Evolutionary conservation across 2,797 vertebrate genomes (phyloP).

Genomic region (Manis pentadactyla): DNA sequence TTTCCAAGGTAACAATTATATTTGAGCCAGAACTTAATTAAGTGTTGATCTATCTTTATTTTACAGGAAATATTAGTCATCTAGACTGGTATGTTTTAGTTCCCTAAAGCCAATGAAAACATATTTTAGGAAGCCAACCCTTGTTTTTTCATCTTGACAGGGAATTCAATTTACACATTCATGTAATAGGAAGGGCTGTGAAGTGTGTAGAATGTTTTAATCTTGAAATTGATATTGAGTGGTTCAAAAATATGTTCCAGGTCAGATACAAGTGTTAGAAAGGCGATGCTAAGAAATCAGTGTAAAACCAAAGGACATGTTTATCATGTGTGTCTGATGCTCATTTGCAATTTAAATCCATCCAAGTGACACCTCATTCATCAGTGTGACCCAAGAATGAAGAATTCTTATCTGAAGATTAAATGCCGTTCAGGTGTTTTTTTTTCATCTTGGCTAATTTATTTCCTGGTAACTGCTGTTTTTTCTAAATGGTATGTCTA

Average conservation of each 20-base stretch:
- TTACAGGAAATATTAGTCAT: conserved; percentile 68
- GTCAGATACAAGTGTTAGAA: neutral
- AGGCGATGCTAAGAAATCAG: neutral
- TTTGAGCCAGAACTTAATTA: conserved; percentile 70
- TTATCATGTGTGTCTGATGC: neutral
- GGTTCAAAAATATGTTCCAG: conserved; percentile 51
- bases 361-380: neutral
- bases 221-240: conserved; percentile 10
- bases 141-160: conserved; percentile 49
- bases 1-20: conserved; percentile 73
- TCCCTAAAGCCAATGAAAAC: conserved; percentile 57
- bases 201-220: conserved; percentile 13
- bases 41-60: conserved; percentile 71
- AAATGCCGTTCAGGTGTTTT: neutral
- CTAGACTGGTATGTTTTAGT: neutral
- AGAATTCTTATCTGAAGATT: conserved; percentile 47
- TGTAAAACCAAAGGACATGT: neutral
- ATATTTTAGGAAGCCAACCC: conserved; percentile 66
- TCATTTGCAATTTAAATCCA: neutral
- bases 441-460: neutral
- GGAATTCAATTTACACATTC: conserved; percentile 66
- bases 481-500: neutral
- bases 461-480: conserved; percentile 9
- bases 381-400: neutral
- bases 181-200: conserved; percentile 30